Conservation (phyloP, 2,888 invertebrate species). For the Cheilosia scutellata region DNA sequence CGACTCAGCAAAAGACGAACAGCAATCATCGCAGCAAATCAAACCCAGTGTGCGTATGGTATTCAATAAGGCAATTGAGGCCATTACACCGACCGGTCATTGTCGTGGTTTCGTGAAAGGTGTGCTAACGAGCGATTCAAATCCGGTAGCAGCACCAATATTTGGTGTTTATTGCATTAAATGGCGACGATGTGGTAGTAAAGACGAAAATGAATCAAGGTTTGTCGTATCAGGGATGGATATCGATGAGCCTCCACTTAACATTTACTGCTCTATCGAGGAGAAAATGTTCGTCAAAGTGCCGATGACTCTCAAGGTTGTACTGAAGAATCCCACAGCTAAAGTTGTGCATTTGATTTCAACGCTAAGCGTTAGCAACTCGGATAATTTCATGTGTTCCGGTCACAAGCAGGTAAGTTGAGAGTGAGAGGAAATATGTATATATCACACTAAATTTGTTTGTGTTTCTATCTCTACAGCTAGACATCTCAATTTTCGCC, state of each 20-base stretch:
- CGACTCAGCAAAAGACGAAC: conserved; percentile 64
- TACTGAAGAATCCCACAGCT: conserved; percentile 82
- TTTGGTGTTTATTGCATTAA: conserved; percentile 84
- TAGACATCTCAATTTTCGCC: conserved; percentile 83
- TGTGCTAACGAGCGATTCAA: conserved; percentile 76
- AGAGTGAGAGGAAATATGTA: background rate
- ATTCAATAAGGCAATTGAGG: conserved; percentile 82
- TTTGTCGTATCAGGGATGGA: conserved; percentile 82
- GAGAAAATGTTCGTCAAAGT: conserved; percentile 84
- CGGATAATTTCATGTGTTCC: conserved; percentile 96
- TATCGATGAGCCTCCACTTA: conserved; percentile 82
- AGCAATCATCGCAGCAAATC: conserved; percentile 44
- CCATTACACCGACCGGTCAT: conserved; percentile 82
- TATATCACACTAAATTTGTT: background rate
- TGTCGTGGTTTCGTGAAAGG: conserved; percentile 83
- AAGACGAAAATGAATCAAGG: conserved; percentile 83
- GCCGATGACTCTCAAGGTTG: conserved; percentile 83
- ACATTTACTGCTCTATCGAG: conserved; percentile 83
- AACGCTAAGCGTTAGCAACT: conserved; percentile 82
- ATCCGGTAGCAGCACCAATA: conserved; percentile 59
- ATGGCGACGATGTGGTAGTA: conserved; percentile 82
- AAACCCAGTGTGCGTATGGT: conserved; percentile 78
- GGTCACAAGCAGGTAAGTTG: conserved; percentile 93
- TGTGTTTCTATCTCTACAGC: conserved; percentile 75
- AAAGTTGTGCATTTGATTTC: conserved; percentile 83